Percentiles rank a stretch among this genome's conserved stretches.
Evolutionary conservation across 2,113 vertebrate genomes (phyloP).

Genomic region (Cricetomys ansorgei): DNA sequence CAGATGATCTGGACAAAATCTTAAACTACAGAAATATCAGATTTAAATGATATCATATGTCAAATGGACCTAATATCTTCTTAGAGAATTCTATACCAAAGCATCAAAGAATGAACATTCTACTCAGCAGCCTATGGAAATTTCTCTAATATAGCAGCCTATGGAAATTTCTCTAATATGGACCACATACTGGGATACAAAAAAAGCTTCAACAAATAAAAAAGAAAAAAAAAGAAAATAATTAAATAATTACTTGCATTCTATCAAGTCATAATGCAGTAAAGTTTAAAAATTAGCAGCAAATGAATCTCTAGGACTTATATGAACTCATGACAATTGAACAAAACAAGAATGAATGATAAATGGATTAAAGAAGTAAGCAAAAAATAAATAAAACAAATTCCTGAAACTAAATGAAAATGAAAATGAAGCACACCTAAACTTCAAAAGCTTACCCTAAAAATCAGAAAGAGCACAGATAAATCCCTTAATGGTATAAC

Average conservation of each 20-base stretch:
- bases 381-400: not conserved
- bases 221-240: not conserved
- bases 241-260: not conserved
- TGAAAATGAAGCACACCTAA: not conserved
- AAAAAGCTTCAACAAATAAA: not conserved
- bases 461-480: not conserved
- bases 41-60: not conserved
- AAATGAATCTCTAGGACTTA: not conserved
- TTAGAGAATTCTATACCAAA: not conserved
- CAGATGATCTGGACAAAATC: not conserved
- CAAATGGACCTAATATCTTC: not conserved
- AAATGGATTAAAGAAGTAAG: not conserved
- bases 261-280: not conserved
- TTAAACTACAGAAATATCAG: not conserved
- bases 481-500: not conserved
- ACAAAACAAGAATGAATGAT: not conserved
- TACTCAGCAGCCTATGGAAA: not conserved
- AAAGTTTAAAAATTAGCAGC: not conserved
- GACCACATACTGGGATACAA: not conserved
- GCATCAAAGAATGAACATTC: not conserved
- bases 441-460: not conserved
- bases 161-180: not conserved
- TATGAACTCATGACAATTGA: not conserved
- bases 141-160: not conserved
- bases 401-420: not conserved